A percentile compares a stretch with the other conserved stretches of the same genome.
These are phyloP conservation scores for Propithecus coquereli DNA, from an alignment of 2,113 vertebrate genomes.

Conservation along the genomic window DNA sequence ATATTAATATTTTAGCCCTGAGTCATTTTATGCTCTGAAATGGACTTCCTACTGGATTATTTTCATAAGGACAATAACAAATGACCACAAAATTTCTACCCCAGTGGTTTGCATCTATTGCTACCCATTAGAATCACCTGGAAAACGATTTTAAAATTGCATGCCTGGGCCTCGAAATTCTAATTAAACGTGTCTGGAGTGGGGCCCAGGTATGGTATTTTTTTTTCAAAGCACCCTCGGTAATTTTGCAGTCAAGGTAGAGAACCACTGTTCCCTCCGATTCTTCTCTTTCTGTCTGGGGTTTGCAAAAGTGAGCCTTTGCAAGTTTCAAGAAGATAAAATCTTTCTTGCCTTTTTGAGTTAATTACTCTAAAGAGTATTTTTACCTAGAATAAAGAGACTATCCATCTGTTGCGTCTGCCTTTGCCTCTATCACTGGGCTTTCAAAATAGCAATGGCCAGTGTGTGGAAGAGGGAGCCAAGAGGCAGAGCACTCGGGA, in stretches of 20 bases:
- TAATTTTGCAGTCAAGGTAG: background rate
- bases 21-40: background rate
- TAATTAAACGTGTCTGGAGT: background rate
- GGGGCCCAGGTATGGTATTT: background rate
- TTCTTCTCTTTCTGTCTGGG: background rate
- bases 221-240: background rate
- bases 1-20: background rate
- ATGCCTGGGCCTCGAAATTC: background rate
- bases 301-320: background rate
- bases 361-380: background rate
- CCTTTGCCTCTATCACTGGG: background rate
- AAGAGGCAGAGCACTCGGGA: background rate
- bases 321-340: background rate
- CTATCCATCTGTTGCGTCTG: background rate
- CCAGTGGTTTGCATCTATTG: background rate
- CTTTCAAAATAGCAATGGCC: background rate
- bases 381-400: background rate
- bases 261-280: background rate
- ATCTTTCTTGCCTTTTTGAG: background rate
- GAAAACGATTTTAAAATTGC: slow-evolving; percentile 2
- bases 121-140: background rate
- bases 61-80: background rate
- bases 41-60: background rate
- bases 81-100: background rate
- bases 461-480: background rate